Evolutionary conservation across 2,888 invertebrate genomes (phyloP).

Genomic region (Abrostola triplasia): DNA sequence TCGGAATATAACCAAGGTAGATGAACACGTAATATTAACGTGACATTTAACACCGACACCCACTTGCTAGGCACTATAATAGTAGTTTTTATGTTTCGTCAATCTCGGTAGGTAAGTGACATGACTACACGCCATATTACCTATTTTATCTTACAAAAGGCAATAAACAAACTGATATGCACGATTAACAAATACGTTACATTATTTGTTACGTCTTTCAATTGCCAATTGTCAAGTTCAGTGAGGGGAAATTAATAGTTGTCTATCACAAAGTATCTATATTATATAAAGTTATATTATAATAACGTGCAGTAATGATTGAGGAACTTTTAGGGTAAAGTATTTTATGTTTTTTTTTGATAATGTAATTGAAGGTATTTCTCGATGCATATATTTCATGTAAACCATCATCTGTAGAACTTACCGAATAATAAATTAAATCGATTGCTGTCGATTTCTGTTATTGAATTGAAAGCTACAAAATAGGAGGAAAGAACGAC

Average conservation of each 20-base stretch:
- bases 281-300: too few relatives aligned
- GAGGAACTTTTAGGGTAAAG: too few relatives aligned
- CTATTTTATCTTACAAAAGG: slow-evolving; percentile 13
- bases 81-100: background rate
- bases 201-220: background rate
- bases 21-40: background rate
- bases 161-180: slow-evolving; percentile 17
- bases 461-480: too few relatives aligned
- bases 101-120: background rate
- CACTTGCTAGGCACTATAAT: background rate
- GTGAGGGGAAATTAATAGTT: background rate
- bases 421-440: too few relatives aligned
- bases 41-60: background rate
- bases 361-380: too few relatives aligned
- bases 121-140: slow-evolving; percentile 1
- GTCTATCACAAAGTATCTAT: background rate
- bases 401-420: too few relatives aligned
- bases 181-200: background rate
- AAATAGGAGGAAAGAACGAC: too few relatives aligned
- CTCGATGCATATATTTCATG: too few relatives aligned
- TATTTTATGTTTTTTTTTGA: too few relatives aligned
- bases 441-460: too few relatives aligned
- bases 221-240: background rate
- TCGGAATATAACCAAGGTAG: background rate
- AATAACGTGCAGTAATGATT: too few relatives aligned